These are phyloP conservation scores for Choloepus didactylus DNA, from an alignment of 2,797 vertebrate genomes.

Conservation along the genomic window DNA sequence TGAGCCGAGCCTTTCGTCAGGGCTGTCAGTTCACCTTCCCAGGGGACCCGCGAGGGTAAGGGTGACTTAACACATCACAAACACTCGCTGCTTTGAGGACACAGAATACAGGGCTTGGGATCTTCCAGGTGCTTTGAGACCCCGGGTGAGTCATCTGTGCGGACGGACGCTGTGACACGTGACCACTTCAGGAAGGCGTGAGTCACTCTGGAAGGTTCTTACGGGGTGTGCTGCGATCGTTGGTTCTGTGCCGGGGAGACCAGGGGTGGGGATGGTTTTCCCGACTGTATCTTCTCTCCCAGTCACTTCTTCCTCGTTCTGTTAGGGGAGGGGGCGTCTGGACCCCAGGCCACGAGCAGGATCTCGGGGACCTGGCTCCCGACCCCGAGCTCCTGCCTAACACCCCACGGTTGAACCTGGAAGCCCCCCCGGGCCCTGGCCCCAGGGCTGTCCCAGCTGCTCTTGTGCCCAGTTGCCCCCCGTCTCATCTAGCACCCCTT, in stretches of 20 bases:
- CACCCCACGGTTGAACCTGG: neutral
- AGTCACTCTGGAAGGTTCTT: neutral
- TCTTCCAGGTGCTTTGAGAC: neutral
- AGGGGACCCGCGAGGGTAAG: neutral
- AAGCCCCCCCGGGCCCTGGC: neutral
- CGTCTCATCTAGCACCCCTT: neutral
- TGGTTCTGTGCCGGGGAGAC: neutral
- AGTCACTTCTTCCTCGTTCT: neutral
- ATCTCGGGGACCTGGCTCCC: neutral
- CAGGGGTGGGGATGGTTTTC: neutral
- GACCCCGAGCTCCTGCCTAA: neutral
- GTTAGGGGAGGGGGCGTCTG: neutral
- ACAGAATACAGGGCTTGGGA: neutral
- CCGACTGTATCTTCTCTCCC: neutral
- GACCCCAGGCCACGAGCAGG: neutral
- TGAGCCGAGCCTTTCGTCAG: neutral
- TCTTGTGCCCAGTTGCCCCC: neutral
- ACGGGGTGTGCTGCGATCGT: neutral
- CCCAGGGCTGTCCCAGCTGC: fast-evolving
- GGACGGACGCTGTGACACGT: neutral
- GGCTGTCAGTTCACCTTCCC: neutral
- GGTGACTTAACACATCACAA: neutral
- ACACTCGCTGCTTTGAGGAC: neutral
- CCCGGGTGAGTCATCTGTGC: neutral
- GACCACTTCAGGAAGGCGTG: neutral